Base-by-base conservation (phyloP, 2,113 vertebrate genomes). In the Tympanuchus pallidicinctus region DNA sequence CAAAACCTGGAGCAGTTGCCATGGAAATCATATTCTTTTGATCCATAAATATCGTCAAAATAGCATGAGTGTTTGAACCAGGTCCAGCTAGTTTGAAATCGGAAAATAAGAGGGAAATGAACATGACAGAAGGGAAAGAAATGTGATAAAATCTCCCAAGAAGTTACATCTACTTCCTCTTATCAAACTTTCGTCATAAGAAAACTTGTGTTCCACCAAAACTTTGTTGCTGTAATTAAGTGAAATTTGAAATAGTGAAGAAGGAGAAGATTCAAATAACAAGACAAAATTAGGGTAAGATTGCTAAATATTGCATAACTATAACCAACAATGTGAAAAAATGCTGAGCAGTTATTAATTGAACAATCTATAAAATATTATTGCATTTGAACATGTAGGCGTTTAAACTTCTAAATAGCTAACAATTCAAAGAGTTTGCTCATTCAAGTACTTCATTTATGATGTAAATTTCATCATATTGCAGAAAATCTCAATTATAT, bases 21-120 rank as follows among this genome's bases (percentile, higher is more conserved):
- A 97, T 97, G 96, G 95, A 97, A 97, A 97, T 97, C 67, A 93
- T 91, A 86, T 86, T 96, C 88, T 93, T 95, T 93, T 96, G 95
- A 96, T 97, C 84, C 78, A 89, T 91, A 96, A 92, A 71, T 93
- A 96, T 86, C 89, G 1, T 94, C 90, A 95, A 96, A 89, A 95
- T 96, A 96, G 80, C 83, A 96, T 88, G 59, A 90, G 81, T 60
- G 93, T 93, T 94, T 96, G 92, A 97, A 94, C 27, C 40, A 76
- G 8, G 92, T 86, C 82, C 92, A 92, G 45, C 25, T 85, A 89
- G 36, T 79, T 28, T 91, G 40, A 80, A 94, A 94, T 93, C 59
- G 61, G 50, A 94, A 96, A 84, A 92, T 81, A 86, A 78, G 71
- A 63, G 14, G 34, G 54, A 97, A 93, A 92, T 73, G 9, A 84